Evolutionary conservation across 2,113 vertebrate species (phyloP).

Genomic region (Ammodramus savannarum): DNA sequence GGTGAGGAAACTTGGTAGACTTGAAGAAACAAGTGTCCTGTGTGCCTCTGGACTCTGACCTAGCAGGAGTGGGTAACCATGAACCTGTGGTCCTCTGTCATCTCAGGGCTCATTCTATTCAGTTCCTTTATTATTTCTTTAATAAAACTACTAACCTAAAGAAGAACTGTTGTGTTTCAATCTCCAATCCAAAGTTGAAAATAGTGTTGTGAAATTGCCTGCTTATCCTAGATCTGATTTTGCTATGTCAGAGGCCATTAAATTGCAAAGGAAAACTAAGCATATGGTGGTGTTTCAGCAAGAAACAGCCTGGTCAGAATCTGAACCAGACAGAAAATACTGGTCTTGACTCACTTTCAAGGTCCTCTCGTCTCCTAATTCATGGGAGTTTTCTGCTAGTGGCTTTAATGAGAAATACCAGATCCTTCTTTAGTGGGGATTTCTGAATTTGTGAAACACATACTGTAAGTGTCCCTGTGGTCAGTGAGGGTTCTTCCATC

Average conservation of each 20-base stretch:
- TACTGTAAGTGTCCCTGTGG: not conserved
- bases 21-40: not conserved
- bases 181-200: not conserved
- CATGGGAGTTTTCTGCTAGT: not conserved
- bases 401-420: not conserved
- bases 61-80: not conserved
- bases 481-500: not conserved
- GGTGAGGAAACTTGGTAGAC: rapidly evolving
- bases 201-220: not conserved
- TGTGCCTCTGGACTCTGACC: not conserved
- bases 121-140: not conserved
- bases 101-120: not conserved
- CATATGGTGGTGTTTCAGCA: not conserved
- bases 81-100: not conserved
- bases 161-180: not conserved
- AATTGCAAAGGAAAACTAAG: not conserved
- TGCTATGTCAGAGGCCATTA: not conserved
- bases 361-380: not conserved
- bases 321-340: not conserved
- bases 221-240: not conserved
- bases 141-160: not conserved
- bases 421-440: not conserved
- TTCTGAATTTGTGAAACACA: constrained; percentile 16
- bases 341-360: not conserved
- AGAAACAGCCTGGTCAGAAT: not conserved